Evolutionary conservation across 2,113 vertebrate species (phyloP).

Genomic region (Furnarius figulus): DNA sequence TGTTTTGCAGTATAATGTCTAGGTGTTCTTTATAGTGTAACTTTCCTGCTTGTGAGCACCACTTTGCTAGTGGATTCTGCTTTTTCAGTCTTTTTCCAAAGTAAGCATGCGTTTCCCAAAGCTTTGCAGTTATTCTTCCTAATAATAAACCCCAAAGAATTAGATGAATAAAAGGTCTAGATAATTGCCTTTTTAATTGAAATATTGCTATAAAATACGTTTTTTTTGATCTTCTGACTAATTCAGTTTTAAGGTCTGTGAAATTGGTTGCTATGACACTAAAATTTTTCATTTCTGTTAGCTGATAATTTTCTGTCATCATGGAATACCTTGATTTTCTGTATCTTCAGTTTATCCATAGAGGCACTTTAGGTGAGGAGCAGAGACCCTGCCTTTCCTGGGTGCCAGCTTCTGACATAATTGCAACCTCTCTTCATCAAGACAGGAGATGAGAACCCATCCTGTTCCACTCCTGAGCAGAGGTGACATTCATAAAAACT

Average conservation of each 20-base stretch:
- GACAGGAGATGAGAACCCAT: not conserved
- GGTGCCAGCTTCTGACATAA: not conserved
- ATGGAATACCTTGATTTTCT: not conserved
- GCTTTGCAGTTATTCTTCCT: not conserved
- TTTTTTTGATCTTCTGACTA: conserved; percentile 4
- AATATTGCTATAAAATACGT: not conserved
- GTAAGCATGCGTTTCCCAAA: not conserved
- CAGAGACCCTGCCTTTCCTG: not conserved
- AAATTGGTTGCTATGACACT: conserved; percentile 10
- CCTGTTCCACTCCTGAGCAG: not conserved
- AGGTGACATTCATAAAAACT: not conserved
- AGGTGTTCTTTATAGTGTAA: not conserved
- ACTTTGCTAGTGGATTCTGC: not conserved
- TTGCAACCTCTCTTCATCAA: not conserved
- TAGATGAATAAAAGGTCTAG: not conserved
- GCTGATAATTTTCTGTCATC: not conserved
- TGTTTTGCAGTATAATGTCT: not conserved
- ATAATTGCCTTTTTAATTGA: conserved; percentile 2
- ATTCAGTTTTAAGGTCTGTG: not conserved
- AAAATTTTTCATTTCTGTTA: not conserved
- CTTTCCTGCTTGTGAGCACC: not conserved
- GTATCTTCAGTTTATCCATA: not conserved
- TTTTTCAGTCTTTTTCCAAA: not conserved
- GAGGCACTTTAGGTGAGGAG: not conserved
- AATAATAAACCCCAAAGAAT: not conserved